A percentile compares a stretch with the other conserved stretches of the same genome.
phyloP scores from a whole-genome alignment of 64 coral and sea anemone genomes.

The Montipora capricornis region DNA sequence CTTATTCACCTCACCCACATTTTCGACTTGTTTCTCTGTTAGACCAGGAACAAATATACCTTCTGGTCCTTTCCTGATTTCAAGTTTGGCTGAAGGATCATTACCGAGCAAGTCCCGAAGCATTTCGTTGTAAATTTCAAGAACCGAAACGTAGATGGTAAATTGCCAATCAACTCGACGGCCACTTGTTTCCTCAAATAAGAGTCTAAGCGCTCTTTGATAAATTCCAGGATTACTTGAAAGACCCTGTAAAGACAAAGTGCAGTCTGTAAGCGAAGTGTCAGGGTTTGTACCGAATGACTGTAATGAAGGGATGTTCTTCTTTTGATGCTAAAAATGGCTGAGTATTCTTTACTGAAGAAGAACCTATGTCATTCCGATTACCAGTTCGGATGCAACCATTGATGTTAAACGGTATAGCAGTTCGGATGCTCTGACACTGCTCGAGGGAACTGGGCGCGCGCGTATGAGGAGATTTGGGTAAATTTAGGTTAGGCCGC shows the following conservation, averaged over 20 bases:
- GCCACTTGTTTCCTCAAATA: constrained; percentile 86
- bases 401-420: too few species aligned
- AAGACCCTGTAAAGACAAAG: constrained; percentile 42
- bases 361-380: too few species aligned
- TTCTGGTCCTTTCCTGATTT: constrained; percentile 87
- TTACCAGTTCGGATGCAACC: too few species aligned
- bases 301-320: too few species aligned
- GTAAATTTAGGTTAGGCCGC: too few species aligned
- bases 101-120: constrained; percentile 85
- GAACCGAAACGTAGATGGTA: constrained; percentile 80
- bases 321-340: too few species aligned
- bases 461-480: too few species aligned
- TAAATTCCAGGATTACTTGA: constrained; percentile 82
- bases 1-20: constrained; percentile 90
- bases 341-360: too few species aligned
- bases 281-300: too few species aligned
- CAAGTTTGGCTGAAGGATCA: constrained; percentile 81
- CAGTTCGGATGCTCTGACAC: too few species aligned
- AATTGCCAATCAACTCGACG: constrained; percentile 83
- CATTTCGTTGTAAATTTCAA: constrained; percentile 99
- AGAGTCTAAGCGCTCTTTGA: constrained; percentile 70
- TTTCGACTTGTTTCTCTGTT: constrained; percentile 61
- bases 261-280: too few species aligned
- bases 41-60: constrained; percentile 91
- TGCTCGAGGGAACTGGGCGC: too few species aligned